Evolutionary conservation across 2,797 vertebrate species (phyloP).

Genomic region (Delichon dasypus): DNA sequence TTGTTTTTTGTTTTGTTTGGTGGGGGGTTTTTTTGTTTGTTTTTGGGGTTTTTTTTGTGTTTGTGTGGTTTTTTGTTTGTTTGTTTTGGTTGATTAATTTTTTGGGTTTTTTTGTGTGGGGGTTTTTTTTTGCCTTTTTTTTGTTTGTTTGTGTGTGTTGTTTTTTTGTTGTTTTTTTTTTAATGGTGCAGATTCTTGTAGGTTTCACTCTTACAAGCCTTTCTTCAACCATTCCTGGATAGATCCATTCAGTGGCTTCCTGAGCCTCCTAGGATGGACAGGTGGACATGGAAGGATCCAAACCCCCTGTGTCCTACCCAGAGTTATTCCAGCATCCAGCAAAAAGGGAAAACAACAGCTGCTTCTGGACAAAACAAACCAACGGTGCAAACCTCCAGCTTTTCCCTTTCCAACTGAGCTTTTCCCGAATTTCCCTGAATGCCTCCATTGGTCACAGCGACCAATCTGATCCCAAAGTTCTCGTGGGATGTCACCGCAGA

Average conservation of each 20-base stretch:
- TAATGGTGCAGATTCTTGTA: not conserved
- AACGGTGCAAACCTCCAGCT: not conserved
- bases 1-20: too few relatives aligned
- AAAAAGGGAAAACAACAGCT: not conserved
- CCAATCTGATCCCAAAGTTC: not conserved
- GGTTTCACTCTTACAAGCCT: not conserved
- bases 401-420: not conserved
- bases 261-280: not conserved
- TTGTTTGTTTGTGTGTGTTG: too few relatives aligned
- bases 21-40: too few relatives aligned
- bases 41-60: too few relatives aligned
- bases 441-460: not conserved
- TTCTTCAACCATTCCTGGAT: not conserved
- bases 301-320: fast-evolving
- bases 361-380: not conserved
- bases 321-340: not conserved
- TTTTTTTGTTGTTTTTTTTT: not conserved
- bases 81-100: too few relatives aligned
- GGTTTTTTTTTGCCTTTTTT: too few relatives aligned
- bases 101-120: fast-evolving
- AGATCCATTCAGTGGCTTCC: not conserved
- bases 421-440: not conserved
- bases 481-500: not conserved
- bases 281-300: fast-evolving
- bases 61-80: too few relatives aligned